Percentiles rank a stretch among this genome's conserved stretches.
Conservation (phyloP, 2,888 invertebrate genomes). For the Xanthia togata region DNA sequence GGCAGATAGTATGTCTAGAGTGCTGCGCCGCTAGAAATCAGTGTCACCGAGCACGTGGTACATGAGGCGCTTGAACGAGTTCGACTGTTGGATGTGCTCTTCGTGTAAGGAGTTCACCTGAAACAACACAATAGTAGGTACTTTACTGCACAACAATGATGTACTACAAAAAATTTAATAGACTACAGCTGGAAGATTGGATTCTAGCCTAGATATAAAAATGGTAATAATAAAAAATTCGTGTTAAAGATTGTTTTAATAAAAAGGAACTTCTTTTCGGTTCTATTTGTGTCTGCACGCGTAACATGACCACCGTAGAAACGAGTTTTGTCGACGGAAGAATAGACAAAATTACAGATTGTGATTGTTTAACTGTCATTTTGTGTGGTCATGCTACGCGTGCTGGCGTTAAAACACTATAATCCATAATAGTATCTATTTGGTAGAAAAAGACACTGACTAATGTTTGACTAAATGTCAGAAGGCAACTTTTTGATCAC, state of each 20-base stretch:
- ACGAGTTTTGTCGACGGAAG: too few relatives aligned
- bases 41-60: slow-evolving; percentile 96
- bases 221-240: too few relatives aligned
- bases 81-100: slow-evolving; percentile 97
- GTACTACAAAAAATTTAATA: neutral
- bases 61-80: slow-evolving; percentile 98
- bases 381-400: too few relatives aligned
- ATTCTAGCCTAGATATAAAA: neutral
- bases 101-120: slow-evolving; percentile 93
- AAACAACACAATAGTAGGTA: slow-evolving; percentile 56
- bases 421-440: neutral
- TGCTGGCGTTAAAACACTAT: neutral
- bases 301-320: too few relatives aligned
- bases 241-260: neutral
- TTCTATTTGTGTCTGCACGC: too few relatives aligned
- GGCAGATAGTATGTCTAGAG: slow-evolving; percentile 49
- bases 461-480: neutral
- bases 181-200: neutral
- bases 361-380: too few relatives aligned
- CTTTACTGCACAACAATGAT: neutral
- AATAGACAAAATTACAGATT: too few relatives aligned
- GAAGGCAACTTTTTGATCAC: neutral
- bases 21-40: slow-evolving; percentile 85
- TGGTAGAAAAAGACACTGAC: neutral
- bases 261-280: neutral